Conservation (phyloP, 2,797 vertebrate genomes). For the Parauchenoglanis punctatus region DNA sequence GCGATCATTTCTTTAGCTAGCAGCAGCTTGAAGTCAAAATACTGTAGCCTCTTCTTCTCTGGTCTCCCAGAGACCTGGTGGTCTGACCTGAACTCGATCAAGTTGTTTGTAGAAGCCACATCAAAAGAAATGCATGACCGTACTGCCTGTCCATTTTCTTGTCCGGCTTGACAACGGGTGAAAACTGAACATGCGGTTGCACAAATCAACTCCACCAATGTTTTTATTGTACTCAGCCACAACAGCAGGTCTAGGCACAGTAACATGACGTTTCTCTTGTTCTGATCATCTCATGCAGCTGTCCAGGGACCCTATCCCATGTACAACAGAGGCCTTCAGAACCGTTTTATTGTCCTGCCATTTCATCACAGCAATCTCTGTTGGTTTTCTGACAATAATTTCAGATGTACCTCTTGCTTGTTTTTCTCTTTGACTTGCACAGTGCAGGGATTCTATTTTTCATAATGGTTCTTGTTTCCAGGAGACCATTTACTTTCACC, state of each 20-base stretch:
- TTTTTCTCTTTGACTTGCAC: not conserved
- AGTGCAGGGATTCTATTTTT: too few species aligned
- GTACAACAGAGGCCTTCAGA: too few species aligned
- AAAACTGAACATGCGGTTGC: conserved; percentile 9
- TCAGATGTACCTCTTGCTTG: conserved; percentile 14
- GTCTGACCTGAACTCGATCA: conserved; percentile 28
- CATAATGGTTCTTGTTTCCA: conserved; percentile 2
- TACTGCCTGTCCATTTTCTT: too few species aligned
- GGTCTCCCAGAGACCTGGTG: not conserved
- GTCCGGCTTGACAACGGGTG: too few species aligned
- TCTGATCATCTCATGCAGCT: not conserved
- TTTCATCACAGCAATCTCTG: not conserved
- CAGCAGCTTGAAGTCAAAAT: conserved; percentile 36
- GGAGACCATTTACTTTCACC: conserved; percentile 8
- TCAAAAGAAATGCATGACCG: not conserved
- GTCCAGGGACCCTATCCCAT: not conserved
- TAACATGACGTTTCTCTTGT: not conserved
- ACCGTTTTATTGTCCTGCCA: conserved; percentile 8
- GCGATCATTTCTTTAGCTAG: conserved; percentile 4
- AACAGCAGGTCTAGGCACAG: conserved; percentile 9
- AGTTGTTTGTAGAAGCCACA: conserved; percentile 26
- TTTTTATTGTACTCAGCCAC: conserved; percentile 26
- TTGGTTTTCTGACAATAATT: conserved; percentile 25
- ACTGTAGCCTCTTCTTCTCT: conserved; percentile 2
- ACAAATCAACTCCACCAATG: conserved; percentile 8